Conservation (phyloP, 1,140 invertebrate genomes). For the Heliothis subflexa region DNA sequence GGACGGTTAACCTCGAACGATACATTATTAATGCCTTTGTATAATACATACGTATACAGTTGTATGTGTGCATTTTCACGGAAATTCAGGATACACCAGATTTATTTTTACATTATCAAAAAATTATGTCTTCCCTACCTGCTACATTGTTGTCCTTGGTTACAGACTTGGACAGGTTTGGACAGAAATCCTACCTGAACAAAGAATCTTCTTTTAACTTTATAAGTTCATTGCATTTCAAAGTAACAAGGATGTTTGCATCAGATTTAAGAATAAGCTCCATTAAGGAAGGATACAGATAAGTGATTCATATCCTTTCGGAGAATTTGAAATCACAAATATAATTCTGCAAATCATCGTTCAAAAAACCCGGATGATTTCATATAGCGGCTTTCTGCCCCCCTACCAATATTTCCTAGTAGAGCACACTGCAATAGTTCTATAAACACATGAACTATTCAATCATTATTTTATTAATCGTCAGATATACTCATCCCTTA, state of each 20-base stretch:
- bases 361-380: conserved; percentile 15
- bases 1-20: conserved; percentile 60
- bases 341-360: conserved; percentile 8
- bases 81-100: neutral
- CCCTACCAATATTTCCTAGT: neutral
- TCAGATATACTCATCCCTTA: conserved; percentile 9
- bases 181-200: neutral
- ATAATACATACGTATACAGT: conserved; percentile 39
- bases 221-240: conserved; percentile 14
- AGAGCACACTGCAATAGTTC: neutral
- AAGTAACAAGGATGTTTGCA: conserved; percentile 13
- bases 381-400: conserved; percentile 1
- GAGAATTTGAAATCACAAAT: neutral
- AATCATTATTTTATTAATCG: conserved; percentile 23
- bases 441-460: neutral
- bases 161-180: too few relatives aligned
- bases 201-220: neutral
- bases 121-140: neutral
- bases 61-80: neutral
- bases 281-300: conserved; percentile 4
- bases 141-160: neutral
- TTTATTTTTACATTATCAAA: neutral
- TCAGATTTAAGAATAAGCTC: conserved; percentile 25
- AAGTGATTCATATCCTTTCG: conserved; percentile 29
- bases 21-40: conserved; percentile 71